Evolutionary conservation across 1,140 invertebrate species (phyloP), one percentile per base, ranked within the genome.

Genomic region (Bombus consobrinus): DNA sequence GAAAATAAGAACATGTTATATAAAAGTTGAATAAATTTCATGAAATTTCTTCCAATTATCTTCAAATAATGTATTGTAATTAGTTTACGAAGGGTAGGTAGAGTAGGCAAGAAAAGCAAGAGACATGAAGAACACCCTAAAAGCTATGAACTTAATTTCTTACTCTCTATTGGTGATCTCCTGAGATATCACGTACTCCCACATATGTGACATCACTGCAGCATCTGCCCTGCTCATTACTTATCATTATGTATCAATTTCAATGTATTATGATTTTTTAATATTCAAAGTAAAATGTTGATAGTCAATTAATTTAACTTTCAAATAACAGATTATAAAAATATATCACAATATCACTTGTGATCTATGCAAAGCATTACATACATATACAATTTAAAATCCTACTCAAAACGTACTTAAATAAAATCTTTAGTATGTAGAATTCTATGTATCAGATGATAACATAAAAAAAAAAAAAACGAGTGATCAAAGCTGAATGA

Each of bases 191-290:
- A 97, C 95, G 95, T 96, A 97, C 95, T 99, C 98, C 98, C 98
- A 99, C 79, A 98, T 95, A 95, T 99, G 98, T 86, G 98, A 97
- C 96, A 98, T 97, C 91, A 99, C 96, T 88, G 98, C 98, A 93
- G 98, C 98, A 96, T 99, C 98, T 90, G 98, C 98, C 98, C 98
- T 98, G 95, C 93, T 94, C 92, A 94, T 93, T 90, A 92, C 90
- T 93, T 93, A 91, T 93, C 77, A 92, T 94, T 94, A 93, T 89
- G 91, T 90, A 89, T 90, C 78, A 80, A 92, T 92, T 88, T 93
- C 90, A 92, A 85, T n/a, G 53, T 47, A 66, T 57, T 74, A 41
- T 10, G 2, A 69, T 34, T 69, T 57, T 68, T 43, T 59, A 53
- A 62, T 53, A 59, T 18, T 78, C 43, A 39, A 69, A 62, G 2